phyloP scores from a whole-genome alignment of 2,888 invertebrate genomes.

The Epiblema foenella region DNA sequence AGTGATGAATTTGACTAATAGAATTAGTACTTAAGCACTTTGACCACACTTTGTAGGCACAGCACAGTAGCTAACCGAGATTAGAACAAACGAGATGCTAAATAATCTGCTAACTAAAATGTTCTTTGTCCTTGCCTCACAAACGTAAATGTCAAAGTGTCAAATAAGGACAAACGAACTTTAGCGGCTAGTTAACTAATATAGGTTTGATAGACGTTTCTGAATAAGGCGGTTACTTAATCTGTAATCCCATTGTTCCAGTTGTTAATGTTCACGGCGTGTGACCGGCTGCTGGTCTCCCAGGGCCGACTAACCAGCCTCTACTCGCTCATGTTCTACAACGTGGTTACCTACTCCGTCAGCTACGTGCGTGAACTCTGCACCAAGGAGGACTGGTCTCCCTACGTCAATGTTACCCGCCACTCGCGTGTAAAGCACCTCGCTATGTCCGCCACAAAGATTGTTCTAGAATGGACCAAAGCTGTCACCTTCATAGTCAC shows the following conservation, averaged over 20 bases:
- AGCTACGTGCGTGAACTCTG: constrained; percentile 90
- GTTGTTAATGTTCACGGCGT: constrained; percentile 90
- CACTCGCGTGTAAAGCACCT: constrained; percentile 90
- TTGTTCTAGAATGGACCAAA: constrained; percentile 92
- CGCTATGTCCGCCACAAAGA: constrained; percentile 92
- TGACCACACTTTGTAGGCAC: not conserved
- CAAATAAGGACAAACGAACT: no score
- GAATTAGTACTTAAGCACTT: no score
- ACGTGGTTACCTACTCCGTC: constrained; percentile 91
- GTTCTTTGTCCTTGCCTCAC: no score
- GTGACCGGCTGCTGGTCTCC: constrained; percentile 87
- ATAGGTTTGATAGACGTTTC: no score
- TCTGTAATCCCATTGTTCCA: constrained; percentile 61
- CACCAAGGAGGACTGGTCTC: constrained; percentile 91
- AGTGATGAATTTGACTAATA: not conserved
- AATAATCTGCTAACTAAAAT: no score
- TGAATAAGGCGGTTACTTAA: no score
- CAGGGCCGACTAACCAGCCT: constrained; percentile 87
- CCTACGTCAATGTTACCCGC: constrained; percentile 89
- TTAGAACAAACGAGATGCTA: no score
- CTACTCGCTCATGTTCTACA: constrained; percentile 93
- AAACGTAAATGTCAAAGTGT: no score
- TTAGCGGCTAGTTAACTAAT: no score
- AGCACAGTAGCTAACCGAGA: no score
- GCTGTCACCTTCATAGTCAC: constrained; percentile 92